phyloP scores from a whole-genome alignment of 2,888 invertebrate species.

The Dasysyrphus albostriatus region DNA sequence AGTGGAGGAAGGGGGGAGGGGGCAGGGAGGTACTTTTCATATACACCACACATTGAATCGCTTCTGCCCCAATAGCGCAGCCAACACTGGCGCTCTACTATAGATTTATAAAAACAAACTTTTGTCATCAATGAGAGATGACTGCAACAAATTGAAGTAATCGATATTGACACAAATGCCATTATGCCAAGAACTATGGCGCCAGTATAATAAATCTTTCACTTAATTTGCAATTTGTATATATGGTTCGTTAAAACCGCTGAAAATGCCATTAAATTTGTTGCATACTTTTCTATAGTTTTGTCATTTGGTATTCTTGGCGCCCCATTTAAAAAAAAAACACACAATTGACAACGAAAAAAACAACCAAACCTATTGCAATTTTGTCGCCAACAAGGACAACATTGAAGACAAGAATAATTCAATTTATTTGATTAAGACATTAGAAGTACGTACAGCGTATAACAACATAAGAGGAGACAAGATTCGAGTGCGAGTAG shows the following conservation, averaged over 20 bases:
- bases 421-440: constrained; percentile 48
- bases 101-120: constrained; percentile 8
- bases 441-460: background rate
- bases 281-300: constrained; percentile 31
- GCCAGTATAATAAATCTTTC: constrained; percentile 68
- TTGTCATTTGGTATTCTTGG: constrained; percentile 22
- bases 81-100: background rate
- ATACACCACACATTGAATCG: background rate
- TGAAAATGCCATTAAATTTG: constrained; percentile 30
- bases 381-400: constrained; percentile 39
- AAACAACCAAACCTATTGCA: background rate
- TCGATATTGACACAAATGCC: constrained; percentile 70
- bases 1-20: no score
- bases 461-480: background rate
- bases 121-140: constrained; percentile 49
- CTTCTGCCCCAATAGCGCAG: background rate
- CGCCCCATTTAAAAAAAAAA: constrained; percentile 26
- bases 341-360: background rate
- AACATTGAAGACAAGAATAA: constrained; percentile 34
- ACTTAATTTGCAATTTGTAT: constrained; percentile 61
- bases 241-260: constrained; percentile 43
- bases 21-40: constrained; percentile 22
- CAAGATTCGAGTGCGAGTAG: background rate
- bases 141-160: constrained; percentile 48
- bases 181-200: constrained; percentile 60